phyloP scores from a whole-genome alignment of 2,797 vertebrate species.

The Glossophaga mutica region DNA sequence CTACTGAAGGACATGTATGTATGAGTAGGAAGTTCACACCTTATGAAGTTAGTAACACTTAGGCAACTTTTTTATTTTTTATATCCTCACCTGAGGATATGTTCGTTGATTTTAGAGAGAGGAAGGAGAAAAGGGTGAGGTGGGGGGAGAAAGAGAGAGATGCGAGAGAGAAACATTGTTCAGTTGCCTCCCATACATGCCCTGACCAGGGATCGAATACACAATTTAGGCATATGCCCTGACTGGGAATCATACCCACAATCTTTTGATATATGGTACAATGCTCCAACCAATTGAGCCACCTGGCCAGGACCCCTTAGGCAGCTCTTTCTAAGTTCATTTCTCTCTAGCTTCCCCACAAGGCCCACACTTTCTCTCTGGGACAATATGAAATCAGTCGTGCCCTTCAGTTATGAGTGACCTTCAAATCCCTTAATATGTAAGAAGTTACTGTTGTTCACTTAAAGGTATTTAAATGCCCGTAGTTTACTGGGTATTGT shows the following conservation, averaged over 20 bases:
- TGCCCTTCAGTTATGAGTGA: neutral
- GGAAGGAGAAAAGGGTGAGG: neutral
- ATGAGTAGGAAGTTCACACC: neutral
- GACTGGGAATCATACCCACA: neutral
- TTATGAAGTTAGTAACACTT: accelerated
- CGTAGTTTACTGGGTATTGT: neutral
- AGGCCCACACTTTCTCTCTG: neutral
- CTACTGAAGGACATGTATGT: accelerated
- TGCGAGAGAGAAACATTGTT: neutral
- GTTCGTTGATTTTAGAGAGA: neutral
- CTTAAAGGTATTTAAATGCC: neutral
- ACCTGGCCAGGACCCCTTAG: neutral
- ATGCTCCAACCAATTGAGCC: neutral
- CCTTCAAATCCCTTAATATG: neutral
- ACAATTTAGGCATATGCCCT: neutral
- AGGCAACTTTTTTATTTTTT: neutral
- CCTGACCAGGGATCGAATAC: neutral
- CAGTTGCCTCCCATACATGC: neutral
- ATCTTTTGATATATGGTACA: neutral
- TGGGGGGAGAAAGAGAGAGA: neutral
- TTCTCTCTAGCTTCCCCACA: neutral
- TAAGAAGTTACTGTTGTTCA: neutral
- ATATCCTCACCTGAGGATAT: neutral
- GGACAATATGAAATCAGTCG: neutral
- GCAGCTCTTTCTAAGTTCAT: too few species aligned